Evolutionary conservation across 1,140 invertebrate genomes (phyloP).

Genomic region (Branchinecta lindahli): DNA sequence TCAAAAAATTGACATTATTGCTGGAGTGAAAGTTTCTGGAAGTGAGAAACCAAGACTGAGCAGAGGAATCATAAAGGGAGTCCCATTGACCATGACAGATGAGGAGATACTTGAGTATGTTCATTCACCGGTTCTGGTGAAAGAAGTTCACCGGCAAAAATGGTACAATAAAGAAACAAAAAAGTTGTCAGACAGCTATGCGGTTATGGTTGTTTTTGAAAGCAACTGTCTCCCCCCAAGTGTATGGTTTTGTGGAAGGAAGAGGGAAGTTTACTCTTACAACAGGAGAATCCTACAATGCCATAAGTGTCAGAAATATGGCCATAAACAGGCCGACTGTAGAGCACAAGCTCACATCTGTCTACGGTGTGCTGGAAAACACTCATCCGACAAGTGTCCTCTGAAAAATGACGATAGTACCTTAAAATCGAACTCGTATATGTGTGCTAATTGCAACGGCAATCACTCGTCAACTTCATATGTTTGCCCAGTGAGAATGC

Average conservation of each 20-base stretch:
- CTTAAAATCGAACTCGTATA: background rate
- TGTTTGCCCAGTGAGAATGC: background rate
- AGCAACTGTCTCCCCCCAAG: conserved; percentile 7
- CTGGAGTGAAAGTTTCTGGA: conserved; percentile 1
- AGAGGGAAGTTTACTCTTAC: background rate
- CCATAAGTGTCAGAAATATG: conserved; percentile 5
- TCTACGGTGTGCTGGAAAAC: background rate
- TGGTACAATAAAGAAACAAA: conserved; percentile 9
- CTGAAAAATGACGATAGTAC: background rate
- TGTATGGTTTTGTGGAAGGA: conserved; percentile 8
- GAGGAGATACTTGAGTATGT: conserved; percentile 4
- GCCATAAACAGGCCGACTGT: background rate
- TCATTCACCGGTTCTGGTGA: background rate
- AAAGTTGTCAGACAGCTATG: conserved; percentile 5
- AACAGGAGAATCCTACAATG: background rate
- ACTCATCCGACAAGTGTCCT: conserved; percentile 3
- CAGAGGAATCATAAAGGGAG: background rate
- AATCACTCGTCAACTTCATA: background rate
- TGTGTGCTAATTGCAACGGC: conserved; percentile 4
- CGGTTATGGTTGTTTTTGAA: background rate
- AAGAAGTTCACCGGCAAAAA: background rate
- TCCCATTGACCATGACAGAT: conserved; percentile 5
- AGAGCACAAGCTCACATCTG: background rate
- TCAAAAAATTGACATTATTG: background rate
- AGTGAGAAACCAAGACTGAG: background rate